A percentile compares a stretch with the other conserved stretches of the same genome.
Conservation (phyloP, 2,888 invertebrate species). For the Aleiodes leptofemur region DNA sequence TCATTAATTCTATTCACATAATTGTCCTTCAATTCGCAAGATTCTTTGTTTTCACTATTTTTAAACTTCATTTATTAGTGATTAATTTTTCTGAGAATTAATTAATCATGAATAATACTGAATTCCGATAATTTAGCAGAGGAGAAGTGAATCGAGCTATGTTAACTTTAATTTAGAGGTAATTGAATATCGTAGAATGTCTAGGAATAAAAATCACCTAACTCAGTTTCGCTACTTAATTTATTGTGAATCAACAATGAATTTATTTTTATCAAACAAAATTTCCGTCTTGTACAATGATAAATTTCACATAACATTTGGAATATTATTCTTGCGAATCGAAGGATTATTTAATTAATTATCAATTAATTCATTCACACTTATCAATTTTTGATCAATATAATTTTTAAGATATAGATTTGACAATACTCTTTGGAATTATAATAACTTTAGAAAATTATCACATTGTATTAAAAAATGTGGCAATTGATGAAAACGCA, state of each 20-base stretch:
- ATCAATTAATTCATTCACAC: background rate
- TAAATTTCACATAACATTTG: background rate
- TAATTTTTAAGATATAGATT: background rate
- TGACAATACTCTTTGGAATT: background rate
- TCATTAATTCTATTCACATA: too few species aligned
- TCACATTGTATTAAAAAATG: too few species aligned
- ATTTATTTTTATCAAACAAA: conserved; percentile 1
- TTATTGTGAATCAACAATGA: too few species aligned
- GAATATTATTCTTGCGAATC: conserved; percentile 9
- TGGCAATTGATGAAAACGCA: too few species aligned
- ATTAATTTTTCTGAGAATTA: background rate
- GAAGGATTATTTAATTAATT: conserved; percentile 6
- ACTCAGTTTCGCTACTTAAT: too few species aligned
- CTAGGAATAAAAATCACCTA: too few species aligned
- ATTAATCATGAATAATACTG: too few species aligned
- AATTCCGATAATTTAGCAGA: too few species aligned
- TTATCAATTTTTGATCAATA: background rate
- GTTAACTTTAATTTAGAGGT: too few species aligned
- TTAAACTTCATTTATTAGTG: background rate
- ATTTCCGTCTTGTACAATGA: conserved; percentile 9
- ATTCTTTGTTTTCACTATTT: background rate
- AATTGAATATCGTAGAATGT: too few species aligned
- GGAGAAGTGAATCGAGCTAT: too few species aligned
- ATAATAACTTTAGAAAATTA: background rate
- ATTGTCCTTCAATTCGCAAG: conserved; percentile 24